Conservation (phyloP, 2,797 vertebrate species). For the Pangasius djambal region DNA sequence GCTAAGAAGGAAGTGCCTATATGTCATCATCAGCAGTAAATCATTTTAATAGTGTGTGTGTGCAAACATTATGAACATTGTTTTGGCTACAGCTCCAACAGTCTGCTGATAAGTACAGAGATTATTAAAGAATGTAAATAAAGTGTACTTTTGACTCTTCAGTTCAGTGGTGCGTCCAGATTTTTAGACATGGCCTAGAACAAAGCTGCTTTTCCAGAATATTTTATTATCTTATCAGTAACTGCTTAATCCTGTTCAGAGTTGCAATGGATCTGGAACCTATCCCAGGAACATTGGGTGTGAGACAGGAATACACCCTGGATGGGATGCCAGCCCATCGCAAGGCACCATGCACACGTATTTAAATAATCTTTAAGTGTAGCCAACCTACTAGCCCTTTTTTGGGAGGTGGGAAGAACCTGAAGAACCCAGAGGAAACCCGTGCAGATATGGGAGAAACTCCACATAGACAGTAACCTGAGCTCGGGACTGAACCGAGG, state of each 20-base stretch:
- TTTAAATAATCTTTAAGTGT: background rate
- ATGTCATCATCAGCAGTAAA: conserved; percentile 2
- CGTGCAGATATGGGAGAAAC: background rate
- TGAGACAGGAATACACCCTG: background rate
- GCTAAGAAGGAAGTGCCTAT: background rate
- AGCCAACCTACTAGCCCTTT: background rate
- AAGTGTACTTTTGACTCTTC: background rate
- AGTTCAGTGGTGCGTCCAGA: background rate
- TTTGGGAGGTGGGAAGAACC: background rate
- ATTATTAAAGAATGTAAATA: conserved; percentile 21
- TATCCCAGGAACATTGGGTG: conserved; percentile 5
- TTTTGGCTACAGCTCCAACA: conserved; percentile 36
- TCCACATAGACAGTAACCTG: background rate
- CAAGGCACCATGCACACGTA: background rate
- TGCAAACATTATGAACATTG: background rate
- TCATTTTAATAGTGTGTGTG: conserved; percentile 10
- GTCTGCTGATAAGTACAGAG: conserved; percentile 9
- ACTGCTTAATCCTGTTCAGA: background rate
- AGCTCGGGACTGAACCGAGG: background rate
- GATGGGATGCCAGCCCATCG: background rate
- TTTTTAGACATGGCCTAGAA: background rate
- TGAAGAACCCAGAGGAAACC: background rate
- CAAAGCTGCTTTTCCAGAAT: background rate
- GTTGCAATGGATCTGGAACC: background rate
- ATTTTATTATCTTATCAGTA: conserved; percentile 13